Conservation (phyloP, 2,797 vertebrate species). For the Centropyge bicolor region DNA sequence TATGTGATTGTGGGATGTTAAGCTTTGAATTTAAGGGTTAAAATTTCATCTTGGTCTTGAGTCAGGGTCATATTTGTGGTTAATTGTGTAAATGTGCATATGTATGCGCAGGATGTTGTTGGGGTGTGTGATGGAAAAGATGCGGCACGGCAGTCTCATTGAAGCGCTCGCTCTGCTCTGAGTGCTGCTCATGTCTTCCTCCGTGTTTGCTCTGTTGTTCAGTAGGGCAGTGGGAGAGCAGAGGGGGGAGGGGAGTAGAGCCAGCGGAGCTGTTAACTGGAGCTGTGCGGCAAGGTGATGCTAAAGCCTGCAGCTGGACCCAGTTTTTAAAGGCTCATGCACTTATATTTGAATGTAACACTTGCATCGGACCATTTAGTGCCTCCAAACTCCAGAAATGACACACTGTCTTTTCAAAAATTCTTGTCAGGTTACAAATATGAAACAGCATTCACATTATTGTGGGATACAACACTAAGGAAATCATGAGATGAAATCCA, state of each 20-base stretch:
- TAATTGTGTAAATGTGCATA: conserved; percentile 2
- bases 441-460: not conserved
- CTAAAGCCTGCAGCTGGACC: not conserved
- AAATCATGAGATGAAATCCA: not conserved
- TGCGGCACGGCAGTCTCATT: not conserved
- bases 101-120: not conserved
- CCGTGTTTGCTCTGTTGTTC: conserved; percentile 54
- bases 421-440: not conserved
- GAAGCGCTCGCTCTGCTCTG: conserved; percentile 23
- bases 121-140: not conserved
- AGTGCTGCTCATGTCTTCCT: conserved; percentile 26
- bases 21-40: not conserved
- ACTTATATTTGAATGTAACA: not conserved
- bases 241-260: conserved; percentile 18
- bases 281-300: conserved; percentile 1
- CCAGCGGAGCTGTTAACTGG: conserved; percentile 4
- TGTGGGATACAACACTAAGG: not conserved
- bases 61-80: not conserved
- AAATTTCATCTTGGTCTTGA: not conserved
- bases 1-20: not conserved
- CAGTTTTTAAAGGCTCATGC: not conserved
- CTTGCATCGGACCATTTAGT: not conserved
- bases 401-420: not conserved
- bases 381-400: not conserved
- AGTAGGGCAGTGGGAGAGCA: conserved; percentile 70